These are phyloP conservation scores for Bergia puertoricense DNA, from an alignment of 92 coral and sea anemone species.

Conservation along the genomic window DNA sequence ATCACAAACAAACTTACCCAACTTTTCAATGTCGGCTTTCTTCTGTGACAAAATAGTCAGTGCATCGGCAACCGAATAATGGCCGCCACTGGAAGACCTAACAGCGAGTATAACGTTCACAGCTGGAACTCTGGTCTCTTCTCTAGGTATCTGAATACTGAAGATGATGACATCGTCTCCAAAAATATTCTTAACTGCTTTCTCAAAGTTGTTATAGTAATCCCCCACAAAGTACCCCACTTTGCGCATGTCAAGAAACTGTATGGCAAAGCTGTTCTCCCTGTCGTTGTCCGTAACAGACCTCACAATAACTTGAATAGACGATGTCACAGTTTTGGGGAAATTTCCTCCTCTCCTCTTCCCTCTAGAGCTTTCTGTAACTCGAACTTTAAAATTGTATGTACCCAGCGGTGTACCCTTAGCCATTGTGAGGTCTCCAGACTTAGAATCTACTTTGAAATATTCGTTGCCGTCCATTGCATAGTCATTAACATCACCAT, in stretches of 20 bases:
- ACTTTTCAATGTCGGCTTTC: neutral
- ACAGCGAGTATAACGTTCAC: conserved; percentile 67
- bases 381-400: conserved; percentile 54
- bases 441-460: conserved; percentile 43
- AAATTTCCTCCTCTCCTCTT: conserved; percentile 26
- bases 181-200: conserved; percentile 47
- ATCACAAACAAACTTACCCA: neutral
- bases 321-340: conserved; percentile 59
- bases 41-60: conserved; percentile 5
- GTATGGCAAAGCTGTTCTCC: conserved; percentile 69
- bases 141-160: conserved; percentile 73
- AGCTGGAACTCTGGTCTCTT: conserved; percentile 50
- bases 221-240: conserved; percentile 65
- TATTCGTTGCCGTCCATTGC: conserved; percentile 41
- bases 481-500: conserved; percentile 77
- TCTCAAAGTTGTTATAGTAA: conserved; percentile 51
- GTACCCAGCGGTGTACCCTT: conserved; percentile 54
- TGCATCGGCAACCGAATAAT: conserved; percentile 21
- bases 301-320: conserved; percentile 59
- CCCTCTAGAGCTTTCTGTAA: conserved; percentile 42
- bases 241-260: conserved; percentile 64
- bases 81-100: conserved; percentile 33
- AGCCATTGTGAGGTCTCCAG: conserved; percentile 60
- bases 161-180: conserved; percentile 58
- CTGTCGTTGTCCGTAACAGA: conserved; percentile 58